phyloP scores from a whole-genome alignment of 2,113 vertebrate genomes.

The Rhea pennata region DNA sequence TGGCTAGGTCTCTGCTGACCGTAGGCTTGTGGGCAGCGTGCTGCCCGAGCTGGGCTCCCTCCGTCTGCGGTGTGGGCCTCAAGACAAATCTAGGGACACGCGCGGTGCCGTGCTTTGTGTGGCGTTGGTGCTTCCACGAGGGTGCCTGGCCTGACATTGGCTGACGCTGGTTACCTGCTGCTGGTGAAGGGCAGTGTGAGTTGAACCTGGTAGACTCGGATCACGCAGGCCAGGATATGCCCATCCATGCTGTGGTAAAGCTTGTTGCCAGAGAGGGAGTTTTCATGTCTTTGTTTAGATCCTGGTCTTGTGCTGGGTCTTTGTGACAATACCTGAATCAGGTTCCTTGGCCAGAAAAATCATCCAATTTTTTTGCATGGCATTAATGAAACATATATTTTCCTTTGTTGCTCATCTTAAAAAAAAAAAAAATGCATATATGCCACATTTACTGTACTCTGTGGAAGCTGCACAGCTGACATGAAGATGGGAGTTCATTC shows the following conservation, averaged over 20 bases:
- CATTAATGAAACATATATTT: neutral
- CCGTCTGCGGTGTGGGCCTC: accelerated
- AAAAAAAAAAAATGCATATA: neutral
- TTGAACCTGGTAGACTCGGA: no score
- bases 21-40: neutral
- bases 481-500: neutral
- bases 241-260: neutral
- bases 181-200: no score
- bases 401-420: neutral
- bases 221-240: neutral
- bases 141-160: no score
- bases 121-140: no score
- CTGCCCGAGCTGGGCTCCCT: neutral
- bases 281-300: neutral
- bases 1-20: neutral
- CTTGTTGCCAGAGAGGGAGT: neutral
- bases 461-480: neutral
- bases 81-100: neutral
- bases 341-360: neutral
- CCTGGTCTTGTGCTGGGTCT: neutral
- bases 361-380: neutral
- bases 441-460: neutral
- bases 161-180: no score
- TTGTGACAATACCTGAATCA: neutral
- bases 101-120: neutral